Percentiles rank a stretch among this genome's conserved stretches.
These are phyloP conservation scores for Petrocephalus sullivani DNA, from an alignment of 2,797 vertebrate species.

Conservation along the genomic window DNA sequence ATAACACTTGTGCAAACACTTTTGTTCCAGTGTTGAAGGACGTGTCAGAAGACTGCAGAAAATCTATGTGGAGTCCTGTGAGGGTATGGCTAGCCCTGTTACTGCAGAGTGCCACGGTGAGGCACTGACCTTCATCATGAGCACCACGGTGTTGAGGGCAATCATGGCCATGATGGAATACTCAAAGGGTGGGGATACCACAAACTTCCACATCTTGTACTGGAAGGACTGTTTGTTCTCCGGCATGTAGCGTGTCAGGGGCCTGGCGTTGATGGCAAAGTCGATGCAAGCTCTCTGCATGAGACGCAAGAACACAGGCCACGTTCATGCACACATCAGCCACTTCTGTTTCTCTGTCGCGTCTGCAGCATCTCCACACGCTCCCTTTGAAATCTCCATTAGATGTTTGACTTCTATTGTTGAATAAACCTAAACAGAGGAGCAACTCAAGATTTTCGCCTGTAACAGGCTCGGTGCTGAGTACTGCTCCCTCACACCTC, in stretches of 20 bases:
- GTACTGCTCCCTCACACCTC: neutral
- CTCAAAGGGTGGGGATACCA: conserved; percentile 91
- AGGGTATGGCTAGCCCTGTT: neutral
- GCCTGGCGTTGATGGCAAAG: conserved; percentile 92
- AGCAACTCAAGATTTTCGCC: neutral
- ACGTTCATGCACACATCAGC: neutral
- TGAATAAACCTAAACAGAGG: neutral
- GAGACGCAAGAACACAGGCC: conserved; percentile 5
- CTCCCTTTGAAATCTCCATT: neutral
- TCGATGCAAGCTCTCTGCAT: conserved; percentile 92
- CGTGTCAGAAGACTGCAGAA: neutral
- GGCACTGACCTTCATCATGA: conserved; percentile 92
- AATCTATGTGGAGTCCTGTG: neutral
- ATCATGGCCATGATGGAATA: conserved; percentile 99
- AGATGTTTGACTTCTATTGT: neutral
- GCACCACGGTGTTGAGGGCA: conserved; percentile 92
- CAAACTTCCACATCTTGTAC: conserved; percentile 95
- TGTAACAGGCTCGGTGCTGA: neutral
- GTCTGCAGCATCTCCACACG: neutral
- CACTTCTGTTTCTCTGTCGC: neutral
- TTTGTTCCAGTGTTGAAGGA: neutral
- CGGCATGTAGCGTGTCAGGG: conserved; percentile 94
- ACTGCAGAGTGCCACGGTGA: neutral
- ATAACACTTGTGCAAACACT: neutral
- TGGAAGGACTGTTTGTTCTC: conserved; percentile 89